Evolutionary conservation across 2,888 invertebrate species (phyloP).

Genomic region (Microctonus hyperodae): DNA sequence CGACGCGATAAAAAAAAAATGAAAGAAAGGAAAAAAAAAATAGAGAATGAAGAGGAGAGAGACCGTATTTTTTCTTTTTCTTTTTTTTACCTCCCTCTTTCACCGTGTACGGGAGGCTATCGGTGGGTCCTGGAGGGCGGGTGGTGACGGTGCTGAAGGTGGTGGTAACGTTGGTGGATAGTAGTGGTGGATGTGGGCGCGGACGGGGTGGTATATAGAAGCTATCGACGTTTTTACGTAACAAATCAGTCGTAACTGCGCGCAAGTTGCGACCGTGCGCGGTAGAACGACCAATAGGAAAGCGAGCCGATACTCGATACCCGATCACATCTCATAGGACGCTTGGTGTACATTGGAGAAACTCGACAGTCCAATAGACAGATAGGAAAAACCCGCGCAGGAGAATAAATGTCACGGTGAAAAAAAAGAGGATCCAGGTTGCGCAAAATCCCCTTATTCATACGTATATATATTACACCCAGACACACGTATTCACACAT

Average conservation of each 20-base stretch:
- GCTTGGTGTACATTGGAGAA: conserved; percentile 50
- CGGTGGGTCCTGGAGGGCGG: conserved; percentile 34
- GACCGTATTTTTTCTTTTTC: conserved; percentile 40
- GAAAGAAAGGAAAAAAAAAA: conserved; percentile 21
- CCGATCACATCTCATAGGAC: conserved; percentile 63
- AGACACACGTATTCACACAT: too few species aligned
- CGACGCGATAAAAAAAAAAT: conserved; percentile 29
- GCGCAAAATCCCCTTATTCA: not conserved
- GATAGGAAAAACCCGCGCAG: conserved; percentile 56
- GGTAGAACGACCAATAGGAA: conserved; percentile 60
- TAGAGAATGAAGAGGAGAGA: conserved; percentile 21
- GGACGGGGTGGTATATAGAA: conserved; percentile 50
- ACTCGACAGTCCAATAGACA: conserved; percentile 60
- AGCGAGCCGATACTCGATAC: conserved; percentile 63
- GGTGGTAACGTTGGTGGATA: conserved; percentile 38
- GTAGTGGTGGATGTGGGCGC: conserved; percentile 46
- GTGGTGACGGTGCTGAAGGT: conserved; percentile 30
- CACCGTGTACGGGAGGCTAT: conserved; percentile 28
- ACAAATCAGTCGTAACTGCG: conserved; percentile 63
- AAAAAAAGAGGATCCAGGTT: not conserved
- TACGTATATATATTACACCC: not conserved
- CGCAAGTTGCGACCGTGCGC: conserved; percentile 57
- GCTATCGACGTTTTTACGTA: conserved; percentile 64
- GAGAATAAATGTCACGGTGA: conserved; percentile 40
- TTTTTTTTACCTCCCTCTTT: conserved; percentile 39